These are phyloP conservation scores for Gnathonemus echidnorhynchus DNA, from an alignment of 2,113 vertebrate genomes.

Conservation along the genomic window DNA sequence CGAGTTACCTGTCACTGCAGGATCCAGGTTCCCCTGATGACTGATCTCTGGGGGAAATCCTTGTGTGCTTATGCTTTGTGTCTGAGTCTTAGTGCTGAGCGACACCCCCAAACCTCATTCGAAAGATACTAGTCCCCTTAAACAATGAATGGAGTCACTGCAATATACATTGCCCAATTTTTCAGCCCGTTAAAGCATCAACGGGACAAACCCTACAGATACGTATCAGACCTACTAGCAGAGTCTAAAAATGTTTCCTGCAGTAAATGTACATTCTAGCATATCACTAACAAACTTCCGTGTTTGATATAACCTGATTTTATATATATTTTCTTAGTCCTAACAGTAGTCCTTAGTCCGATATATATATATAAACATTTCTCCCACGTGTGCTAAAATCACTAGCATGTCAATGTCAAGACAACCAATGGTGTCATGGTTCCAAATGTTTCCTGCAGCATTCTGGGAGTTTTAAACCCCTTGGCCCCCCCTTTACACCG, in stretches of 20 bases:
- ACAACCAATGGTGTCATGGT: neutral
- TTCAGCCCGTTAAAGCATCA: neutral
- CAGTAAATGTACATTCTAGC: neutral
- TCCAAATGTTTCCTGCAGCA: neutral
- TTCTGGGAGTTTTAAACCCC: neutral
- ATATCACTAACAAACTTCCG: neutral
- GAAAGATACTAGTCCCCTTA: neutral
- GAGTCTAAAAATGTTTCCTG: neutral
- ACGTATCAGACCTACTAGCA: neutral
- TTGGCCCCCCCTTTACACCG: neutral
- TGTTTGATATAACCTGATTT: neutral
- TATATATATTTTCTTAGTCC: too few relatives aligned
- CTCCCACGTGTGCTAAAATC: neutral
- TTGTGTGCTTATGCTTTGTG: neutral
- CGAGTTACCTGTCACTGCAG: conserved; percentile 22
- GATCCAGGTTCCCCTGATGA: conserved; percentile 19
- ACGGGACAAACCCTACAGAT: neutral
- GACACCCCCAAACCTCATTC: neutral
- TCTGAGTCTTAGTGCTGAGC: conserved; percentile 23
- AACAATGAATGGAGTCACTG: neutral
- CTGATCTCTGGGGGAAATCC: neutral
- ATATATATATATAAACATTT: neutral
- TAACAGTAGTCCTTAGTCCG: too few relatives aligned
- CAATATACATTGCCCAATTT: neutral
- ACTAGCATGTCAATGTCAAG: neutral